phyloP scores from a whole-genome alignment of 2,113 vertebrate species.

The human (Homo sapiens) region DNA sequence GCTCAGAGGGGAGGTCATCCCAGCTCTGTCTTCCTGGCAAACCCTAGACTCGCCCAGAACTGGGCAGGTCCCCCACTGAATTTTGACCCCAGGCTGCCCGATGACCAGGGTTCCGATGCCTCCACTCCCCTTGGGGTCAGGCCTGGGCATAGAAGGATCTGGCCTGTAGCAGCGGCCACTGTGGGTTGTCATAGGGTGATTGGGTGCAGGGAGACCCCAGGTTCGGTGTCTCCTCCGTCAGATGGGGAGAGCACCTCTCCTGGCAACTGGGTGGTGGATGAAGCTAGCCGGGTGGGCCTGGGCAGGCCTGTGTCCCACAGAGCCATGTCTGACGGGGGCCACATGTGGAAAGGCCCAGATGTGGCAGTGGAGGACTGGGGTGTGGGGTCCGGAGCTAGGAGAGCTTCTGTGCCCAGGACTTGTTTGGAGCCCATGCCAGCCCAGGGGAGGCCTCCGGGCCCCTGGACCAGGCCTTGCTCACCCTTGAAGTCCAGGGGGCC shows the following conservation, averaged over 20 bases:
- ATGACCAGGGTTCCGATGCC: neutral
- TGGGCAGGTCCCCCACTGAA: neutral
- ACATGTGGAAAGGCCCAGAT: neutral
- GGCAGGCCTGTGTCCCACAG: neutral
- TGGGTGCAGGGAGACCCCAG: neutral
- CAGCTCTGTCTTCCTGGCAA: neutral
- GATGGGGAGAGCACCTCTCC: no score
- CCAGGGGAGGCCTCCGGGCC: neutral
- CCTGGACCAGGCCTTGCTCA: neutral
- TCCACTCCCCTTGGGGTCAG: rapidly evolving
- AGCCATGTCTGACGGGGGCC: neutral
- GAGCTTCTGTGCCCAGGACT: no score
- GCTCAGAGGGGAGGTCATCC: neutral
- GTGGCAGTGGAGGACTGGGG: neutral
- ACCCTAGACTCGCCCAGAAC: neutral
- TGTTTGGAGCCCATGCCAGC: neutral
- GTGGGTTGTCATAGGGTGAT: neutral
- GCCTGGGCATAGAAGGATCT: neutral
- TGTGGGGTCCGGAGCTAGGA: rapidly evolving
- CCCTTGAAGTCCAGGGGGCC: neutral
- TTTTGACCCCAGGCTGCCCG: neutral
- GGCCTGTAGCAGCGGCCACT: neutral
- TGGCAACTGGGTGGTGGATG: no score
- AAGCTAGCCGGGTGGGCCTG: no score
- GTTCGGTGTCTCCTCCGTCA: neutral